Evolutionary conservation across 1,140 invertebrate genomes (phyloP).

Genomic region (Drosophila sp.): DNA sequence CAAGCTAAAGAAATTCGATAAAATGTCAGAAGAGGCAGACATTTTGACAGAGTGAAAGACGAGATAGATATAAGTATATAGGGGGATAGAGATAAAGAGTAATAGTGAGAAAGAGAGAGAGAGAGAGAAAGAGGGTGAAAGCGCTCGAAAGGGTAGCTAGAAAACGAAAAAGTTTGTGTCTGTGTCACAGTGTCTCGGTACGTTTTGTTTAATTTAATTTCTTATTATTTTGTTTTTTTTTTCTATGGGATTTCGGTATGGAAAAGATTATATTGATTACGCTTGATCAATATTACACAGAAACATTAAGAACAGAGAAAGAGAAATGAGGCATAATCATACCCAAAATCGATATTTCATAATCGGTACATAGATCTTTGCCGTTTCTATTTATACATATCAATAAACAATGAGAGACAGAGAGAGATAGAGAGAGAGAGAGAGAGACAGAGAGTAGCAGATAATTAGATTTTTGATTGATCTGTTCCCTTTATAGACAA

Average conservation of each 20-base stretch:
- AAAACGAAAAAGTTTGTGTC: constrained; percentile 13
- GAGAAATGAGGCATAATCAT: not conserved
- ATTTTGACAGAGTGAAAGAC: not conserved
- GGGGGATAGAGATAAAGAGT: constrained; percentile 4
- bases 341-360: too few species aligned
- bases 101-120: constrained; percentile 4
- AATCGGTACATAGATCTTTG: too few species aligned
- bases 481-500: not conserved
- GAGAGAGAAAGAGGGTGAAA: constrained; percentile 8
- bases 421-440: not conserved
- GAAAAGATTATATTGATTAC: not conserved
- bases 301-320: not conserved
- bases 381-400: not conserved
- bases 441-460: not conserved
- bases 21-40: not conserved
- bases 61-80: not conserved
- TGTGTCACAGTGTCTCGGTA: constrained; percentile 28
- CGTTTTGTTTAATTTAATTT: constrained; percentile 23
- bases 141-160: not conserved
- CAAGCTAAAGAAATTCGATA: not conserved
- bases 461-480: not conserved
- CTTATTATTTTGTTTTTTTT: constrained; percentile 30
- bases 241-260: constrained; percentile 2
- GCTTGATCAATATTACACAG: not conserved
- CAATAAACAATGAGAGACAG: not conserved